Percentiles rank a stretch among this genome's conserved stretches.
These are phyloP conservation scores for Stichodactyla mertensii DNA, from an alignment of 64 coral and sea anemone species.

Conservation along the genomic window DNA sequence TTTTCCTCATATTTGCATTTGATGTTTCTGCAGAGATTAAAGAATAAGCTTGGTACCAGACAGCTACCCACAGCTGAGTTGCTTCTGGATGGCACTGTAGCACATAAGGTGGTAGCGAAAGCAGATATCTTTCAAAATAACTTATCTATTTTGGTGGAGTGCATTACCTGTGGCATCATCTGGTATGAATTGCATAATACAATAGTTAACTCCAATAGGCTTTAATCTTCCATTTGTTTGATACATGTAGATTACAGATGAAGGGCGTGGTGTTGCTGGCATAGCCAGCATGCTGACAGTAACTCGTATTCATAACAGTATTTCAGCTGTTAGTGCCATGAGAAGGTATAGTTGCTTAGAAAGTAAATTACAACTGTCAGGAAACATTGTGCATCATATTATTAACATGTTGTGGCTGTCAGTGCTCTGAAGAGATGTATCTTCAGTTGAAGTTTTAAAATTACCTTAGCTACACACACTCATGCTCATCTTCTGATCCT, in stretches of 20 bases:
- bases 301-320: conserved; percentile 58
- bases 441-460: too few relatives aligned
- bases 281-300: conserved; percentile 83
- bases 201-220: not conserved
- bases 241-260: conserved; percentile 50
- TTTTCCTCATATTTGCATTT: not conserved
- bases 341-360: conserved; percentile 35
- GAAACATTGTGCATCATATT: conserved; percentile 24
- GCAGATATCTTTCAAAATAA: too few relatives aligned
- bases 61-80: conserved; percentile 92
- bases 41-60: conserved; percentile 89
- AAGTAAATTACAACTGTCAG: too few relatives aligned
- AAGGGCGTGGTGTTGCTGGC: conserved; percentile 73
- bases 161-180: too few relatives aligned
- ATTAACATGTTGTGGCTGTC: conserved; percentile 44
- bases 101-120: conserved; percentile 49
- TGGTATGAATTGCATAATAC: not conserved
- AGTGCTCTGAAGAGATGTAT: conserved; percentile 45
- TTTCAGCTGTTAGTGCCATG: conserved; percentile 30
- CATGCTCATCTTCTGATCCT: too few relatives aligned
- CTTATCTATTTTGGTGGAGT: too few relatives aligned
- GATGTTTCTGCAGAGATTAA: conserved; percentile 41
- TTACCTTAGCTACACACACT: too few relatives aligned
- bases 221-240: not conserved
- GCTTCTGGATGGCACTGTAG: conserved; percentile 68